A percentile compares a stretch with the other conserved stretches of the same genome.
Conservation (phyloP, 1,140 invertebrate genomes). For the Drosophila santomea region DNA sequence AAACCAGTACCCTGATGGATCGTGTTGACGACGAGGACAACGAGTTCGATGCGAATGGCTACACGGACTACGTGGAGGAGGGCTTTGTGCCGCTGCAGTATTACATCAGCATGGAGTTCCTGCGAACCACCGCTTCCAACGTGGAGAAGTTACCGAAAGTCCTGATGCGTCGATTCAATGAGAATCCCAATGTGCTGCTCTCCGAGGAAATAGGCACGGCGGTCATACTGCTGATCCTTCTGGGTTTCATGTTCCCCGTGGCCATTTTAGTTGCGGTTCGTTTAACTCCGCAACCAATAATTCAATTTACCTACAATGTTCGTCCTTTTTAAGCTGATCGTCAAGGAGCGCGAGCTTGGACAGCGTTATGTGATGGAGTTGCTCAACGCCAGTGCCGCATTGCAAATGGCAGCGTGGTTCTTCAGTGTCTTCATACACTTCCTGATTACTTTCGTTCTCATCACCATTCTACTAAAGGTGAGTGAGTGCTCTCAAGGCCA, state of each 20-base stretch:
- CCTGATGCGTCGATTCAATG: background rate
- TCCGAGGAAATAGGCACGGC: background rate
- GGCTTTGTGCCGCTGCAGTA: slow-evolving; percentile 20
- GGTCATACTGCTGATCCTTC: background rate
- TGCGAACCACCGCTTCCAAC: background rate
- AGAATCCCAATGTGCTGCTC: fast-evolving
- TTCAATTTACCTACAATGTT: too few species aligned
- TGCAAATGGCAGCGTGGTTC: slow-evolving; percentile 3
- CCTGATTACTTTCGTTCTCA: background rate
- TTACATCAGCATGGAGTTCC: background rate
- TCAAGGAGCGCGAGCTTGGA: slow-evolving; percentile 11
- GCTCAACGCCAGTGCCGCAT: background rate
- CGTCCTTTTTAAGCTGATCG: slow-evolving; percentile 1
- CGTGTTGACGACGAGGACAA: fast-evolving
- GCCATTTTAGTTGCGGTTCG: background rate
- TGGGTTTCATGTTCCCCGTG: slow-evolving; percentile 26
- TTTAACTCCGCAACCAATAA: too few species aligned
- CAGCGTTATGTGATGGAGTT: background rate
- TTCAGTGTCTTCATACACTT: background rate
- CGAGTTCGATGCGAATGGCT: background rate
- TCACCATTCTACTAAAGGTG: slow-evolving; percentile 1
- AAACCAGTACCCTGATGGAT: too few species aligned
- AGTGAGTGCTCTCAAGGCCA: too few species aligned
- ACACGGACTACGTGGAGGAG: slow-evolving; percentile 1
- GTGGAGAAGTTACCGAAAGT: background rate